Conservation (phyloP, 2,113 vertebrate genomes). For the Dromiciops gliroides region DNA sequence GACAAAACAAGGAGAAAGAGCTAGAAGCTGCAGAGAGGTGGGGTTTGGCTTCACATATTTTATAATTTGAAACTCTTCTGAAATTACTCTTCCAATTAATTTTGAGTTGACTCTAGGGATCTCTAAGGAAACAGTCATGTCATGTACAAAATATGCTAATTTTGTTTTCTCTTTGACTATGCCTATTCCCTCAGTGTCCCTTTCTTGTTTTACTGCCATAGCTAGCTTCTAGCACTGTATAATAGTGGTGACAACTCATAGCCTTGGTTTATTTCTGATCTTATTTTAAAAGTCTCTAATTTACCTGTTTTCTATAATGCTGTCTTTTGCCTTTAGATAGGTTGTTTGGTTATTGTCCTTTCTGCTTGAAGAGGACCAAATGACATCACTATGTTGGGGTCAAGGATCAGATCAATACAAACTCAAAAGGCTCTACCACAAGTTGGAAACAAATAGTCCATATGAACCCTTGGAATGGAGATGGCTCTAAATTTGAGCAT, state of each 20-base stretch:
- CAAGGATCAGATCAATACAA: neutral
- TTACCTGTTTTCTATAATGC: neutral
- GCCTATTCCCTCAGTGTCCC: neutral
- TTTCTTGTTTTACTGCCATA: neutral
- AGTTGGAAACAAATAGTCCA: neutral
- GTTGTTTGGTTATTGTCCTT: neutral
- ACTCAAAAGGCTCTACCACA: neutral
- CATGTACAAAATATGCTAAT: neutral
- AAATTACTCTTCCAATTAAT: neutral
- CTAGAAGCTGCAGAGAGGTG: neutral
- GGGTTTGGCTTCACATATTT: neutral
- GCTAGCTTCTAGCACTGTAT: neutral
- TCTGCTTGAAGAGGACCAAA: too few species aligned
- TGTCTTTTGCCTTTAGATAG: neutral
- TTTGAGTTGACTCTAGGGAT: neutral
- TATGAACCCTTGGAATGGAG: too few species aligned
- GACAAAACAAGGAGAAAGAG: neutral
- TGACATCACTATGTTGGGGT: neutral
- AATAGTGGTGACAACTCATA: neutral
- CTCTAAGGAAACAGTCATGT: neutral
- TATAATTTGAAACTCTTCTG: neutral
- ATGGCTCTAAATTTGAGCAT: neutral
- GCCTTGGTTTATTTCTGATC: neutral
- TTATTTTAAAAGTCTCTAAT: neutral
- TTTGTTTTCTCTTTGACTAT: neutral